Evolutionary conservation across 2,888 invertebrate species (phyloP).

Genomic region (Octodonta nipae): DNA sequence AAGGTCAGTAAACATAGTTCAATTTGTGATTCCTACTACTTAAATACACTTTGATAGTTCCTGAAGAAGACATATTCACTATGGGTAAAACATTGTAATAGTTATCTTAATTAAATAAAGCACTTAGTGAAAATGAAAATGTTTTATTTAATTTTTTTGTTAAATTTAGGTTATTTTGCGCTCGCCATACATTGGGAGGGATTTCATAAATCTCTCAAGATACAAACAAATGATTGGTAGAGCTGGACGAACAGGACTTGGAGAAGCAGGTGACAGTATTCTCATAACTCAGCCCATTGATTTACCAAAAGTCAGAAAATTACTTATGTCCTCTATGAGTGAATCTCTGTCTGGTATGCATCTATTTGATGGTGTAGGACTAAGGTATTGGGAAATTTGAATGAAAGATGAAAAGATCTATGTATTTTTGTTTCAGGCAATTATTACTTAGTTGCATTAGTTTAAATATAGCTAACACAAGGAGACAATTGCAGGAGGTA

Average conservation of each 20-base stretch:
- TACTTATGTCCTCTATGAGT: slow-evolving; percentile 53
- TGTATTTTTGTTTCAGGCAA: slow-evolving; percentile 29
- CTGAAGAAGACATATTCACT: too few species aligned
- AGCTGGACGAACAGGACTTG: slow-evolving; percentile 83
- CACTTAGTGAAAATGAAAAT: background rate
- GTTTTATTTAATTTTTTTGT: too few species aligned
- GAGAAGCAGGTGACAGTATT: slow-evolving; percentile 73
- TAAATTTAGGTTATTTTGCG: slow-evolving; percentile 47
- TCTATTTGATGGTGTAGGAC: slow-evolving; percentile 39
- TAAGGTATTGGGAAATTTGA: slow-evolving; percentile 28
- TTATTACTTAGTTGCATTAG: slow-evolving; percentile 58
- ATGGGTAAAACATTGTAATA: too few species aligned
- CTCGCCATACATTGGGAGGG: slow-evolving; percentile 46
- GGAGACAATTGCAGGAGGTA: slow-evolving; percentile 40
- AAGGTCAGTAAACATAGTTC: too few species aligned
- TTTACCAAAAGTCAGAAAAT: slow-evolving; percentile 41
- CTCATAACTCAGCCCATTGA: slow-evolving; percentile 58
- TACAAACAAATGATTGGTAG: slow-evolving; percentile 95
- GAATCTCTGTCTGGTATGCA: slow-evolving; percentile 48
- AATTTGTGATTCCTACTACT: too few species aligned
- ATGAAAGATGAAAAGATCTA: background rate
- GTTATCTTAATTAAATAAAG: background rate
- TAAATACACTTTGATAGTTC: too few species aligned
- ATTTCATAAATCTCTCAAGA: slow-evolving; percentile 37
- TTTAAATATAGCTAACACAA: slow-evolving; percentile 46